A percentile compares a stretch with the other conserved stretches of the same genome.
Conservation (phyloP, 2,888 invertebrate genomes). For the Phaonia tiefii region DNA sequence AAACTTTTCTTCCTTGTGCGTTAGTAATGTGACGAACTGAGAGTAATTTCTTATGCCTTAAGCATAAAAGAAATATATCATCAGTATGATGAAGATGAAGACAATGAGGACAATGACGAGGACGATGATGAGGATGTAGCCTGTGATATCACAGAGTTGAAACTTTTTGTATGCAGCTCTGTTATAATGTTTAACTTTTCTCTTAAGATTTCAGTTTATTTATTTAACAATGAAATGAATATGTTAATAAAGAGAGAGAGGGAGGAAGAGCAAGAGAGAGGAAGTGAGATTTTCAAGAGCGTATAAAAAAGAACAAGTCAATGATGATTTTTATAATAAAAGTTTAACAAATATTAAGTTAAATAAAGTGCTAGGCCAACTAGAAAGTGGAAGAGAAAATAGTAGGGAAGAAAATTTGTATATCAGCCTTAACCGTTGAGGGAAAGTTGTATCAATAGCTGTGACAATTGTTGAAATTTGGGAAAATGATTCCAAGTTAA, state of each 20-base stretch:
- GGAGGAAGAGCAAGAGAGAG: not conserved
- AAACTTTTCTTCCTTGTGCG: too few species aligned
- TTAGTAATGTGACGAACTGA: too few species aligned
- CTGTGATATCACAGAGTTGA: not conserved
- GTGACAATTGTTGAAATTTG: too few species aligned
- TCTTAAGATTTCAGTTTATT: not conserved
- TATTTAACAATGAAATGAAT: conserved; percentile 3
- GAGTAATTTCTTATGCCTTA: too few species aligned
- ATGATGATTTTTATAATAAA: not conserved
- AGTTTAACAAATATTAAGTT: not conserved
- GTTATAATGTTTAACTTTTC: not conserved
- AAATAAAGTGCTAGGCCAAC: not conserved
- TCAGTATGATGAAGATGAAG: not conserved
- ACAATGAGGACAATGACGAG: not conserved
- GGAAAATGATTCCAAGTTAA: too few species aligned
- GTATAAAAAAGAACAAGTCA: not conserved
- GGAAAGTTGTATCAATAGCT: too few species aligned
- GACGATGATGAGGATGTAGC: too few species aligned
- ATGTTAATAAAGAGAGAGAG: not conserved
- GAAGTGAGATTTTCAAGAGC: too few species aligned
- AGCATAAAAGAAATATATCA: not conserved
- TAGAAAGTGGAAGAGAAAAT: too few species aligned
- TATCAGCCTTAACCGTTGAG: too few species aligned
- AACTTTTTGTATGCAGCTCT: not conserved
- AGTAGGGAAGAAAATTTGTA: too few species aligned